phyloP scores from a whole-genome alignment of 2,797 vertebrate genomes.

The Macrochelys suwanniensis region DNA sequence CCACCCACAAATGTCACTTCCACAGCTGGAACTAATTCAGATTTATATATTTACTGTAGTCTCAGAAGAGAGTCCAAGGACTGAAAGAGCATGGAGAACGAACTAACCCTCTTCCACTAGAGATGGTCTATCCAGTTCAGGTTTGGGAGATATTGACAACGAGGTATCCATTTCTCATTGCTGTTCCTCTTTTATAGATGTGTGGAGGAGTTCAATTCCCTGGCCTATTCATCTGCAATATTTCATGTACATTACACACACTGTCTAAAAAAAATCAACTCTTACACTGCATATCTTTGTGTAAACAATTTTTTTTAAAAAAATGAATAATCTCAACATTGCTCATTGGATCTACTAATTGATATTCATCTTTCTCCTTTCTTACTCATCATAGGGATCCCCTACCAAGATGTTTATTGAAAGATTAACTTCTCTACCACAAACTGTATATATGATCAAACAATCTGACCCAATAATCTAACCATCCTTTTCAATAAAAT shows the following conservation, averaged over 20 bases:
- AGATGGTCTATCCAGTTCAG: background rate
- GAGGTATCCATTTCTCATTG: background rate
- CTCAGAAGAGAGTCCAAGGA: background rate
- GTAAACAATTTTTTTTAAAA: background rate
- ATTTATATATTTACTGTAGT: background rate
- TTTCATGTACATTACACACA: background rate
- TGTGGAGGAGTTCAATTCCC: background rate
- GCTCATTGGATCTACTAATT: background rate
- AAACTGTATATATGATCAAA: background rate
- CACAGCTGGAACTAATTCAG: background rate
- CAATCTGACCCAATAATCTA: conserved; percentile 34
- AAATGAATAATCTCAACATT: background rate
- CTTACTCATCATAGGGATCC: background rate
- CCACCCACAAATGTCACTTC: background rate
- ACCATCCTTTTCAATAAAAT: conserved; percentile 38
- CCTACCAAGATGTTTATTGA: background rate
- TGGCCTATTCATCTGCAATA: accelerated
- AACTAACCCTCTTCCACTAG: background rate
- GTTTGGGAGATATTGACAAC: background rate
- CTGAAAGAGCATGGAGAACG: background rate
- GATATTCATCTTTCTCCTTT: background rate
- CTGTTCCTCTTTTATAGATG: background rate
- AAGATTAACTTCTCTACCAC: background rate
- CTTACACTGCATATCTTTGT: background rate
- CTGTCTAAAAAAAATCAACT: background rate